phyloP scores from a whole-genome alignment of 2,797 vertebrate species.

The Stomatorhinus walkeri region DNA sequence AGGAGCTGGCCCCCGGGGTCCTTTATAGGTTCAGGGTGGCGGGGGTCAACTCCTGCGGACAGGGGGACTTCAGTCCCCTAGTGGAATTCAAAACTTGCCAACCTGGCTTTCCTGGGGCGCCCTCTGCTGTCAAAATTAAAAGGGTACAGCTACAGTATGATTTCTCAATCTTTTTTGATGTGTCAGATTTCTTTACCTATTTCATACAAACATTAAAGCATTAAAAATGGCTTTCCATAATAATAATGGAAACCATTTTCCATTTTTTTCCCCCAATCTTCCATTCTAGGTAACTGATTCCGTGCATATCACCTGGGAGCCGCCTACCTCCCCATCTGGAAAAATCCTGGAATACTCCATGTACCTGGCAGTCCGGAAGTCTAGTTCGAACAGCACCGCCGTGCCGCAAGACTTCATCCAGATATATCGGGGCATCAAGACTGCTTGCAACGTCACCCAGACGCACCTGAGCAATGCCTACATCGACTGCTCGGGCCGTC shows the following conservation, averaged over 20 bases:
- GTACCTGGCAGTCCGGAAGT: conserved; percentile 87
- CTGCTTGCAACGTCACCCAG: conserved; percentile 74
- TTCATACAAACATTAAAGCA: not conserved
- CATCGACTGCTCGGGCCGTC: conserved; percentile 82
- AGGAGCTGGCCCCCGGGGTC: conserved; percentile 75
- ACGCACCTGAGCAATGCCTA: conserved; percentile 83
- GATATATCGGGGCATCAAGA: conserved; percentile 92
- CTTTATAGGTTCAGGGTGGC: conserved; percentile 87
- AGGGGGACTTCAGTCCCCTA: conserved; percentile 81
- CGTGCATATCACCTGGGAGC: conserved; percentile 93
- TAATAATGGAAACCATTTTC: not conserved
- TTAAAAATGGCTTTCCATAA: not conserved
- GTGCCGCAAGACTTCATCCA: conserved; percentile 84
- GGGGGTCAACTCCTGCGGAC: conserved; percentile 81
- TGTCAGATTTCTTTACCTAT: not conserved
- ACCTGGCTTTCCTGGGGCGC: conserved; percentile 92
- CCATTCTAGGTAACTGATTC: conserved; percentile 72
- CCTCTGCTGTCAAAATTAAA: conserved; percentile 88
- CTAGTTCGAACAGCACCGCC: conserved; percentile 52
- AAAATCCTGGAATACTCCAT: conserved; percentile 94
- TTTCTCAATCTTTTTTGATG: not conserved
- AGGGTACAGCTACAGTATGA: conserved; percentile 62
- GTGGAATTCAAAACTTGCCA: conserved; percentile 96
- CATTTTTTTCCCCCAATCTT: not conserved
- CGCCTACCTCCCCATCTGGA: conserved; percentile 81